Base-by-base conservation (phyloP, 1,140 invertebrate genomes). In the Schlechtendalia chinensis region DNA sequence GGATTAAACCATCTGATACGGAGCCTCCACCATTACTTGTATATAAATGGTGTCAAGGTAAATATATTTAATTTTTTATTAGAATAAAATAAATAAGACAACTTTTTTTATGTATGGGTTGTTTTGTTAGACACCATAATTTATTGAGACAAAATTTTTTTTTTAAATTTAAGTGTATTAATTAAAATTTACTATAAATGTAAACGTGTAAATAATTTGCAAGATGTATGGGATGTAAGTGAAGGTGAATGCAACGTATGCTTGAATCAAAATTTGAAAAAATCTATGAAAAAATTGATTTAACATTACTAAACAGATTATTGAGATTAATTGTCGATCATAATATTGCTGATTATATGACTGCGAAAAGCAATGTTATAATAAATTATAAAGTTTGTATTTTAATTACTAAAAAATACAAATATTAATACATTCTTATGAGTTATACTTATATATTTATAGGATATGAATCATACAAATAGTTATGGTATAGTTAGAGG, bases 281-380 rank as follows among this genome's bases (percentile, higher is more conserved):
- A 84, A 89, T 99, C 19, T 99, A 99, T 84, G 98, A 99, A 86
- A 99, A 99, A 87, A 99, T 99, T 83, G 98, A 99, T 90, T 89
- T 99, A 84, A 99, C 98, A 0, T 87, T 99, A 6, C 90, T 99
- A 1, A 99, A 99, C 88, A 91, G 98, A 87, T 86, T 99, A 80
- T 87, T 99, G 5, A 90, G 97, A 82, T 86, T 99, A 14, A 99
- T 99, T 84, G 97, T 99, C 4, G 98, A 99, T 88, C 98, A 99
- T 87, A 99, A 99, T 85, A 99, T 99, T 85, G 98, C 98, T 83
- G 98, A 99, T 92, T 99, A 99, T 85, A 99, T 99, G 96, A 99
- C 98, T 2, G 97, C 98, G 11, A 99, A 99, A 85, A 99, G 99
- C 86, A 99, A 99, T 87, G 96, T 99, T 32, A 95, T 98, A 29